Conservation (phyloP, 35 echinoderm and acorn worm genomes). For the Acanthaster planci region DNA sequence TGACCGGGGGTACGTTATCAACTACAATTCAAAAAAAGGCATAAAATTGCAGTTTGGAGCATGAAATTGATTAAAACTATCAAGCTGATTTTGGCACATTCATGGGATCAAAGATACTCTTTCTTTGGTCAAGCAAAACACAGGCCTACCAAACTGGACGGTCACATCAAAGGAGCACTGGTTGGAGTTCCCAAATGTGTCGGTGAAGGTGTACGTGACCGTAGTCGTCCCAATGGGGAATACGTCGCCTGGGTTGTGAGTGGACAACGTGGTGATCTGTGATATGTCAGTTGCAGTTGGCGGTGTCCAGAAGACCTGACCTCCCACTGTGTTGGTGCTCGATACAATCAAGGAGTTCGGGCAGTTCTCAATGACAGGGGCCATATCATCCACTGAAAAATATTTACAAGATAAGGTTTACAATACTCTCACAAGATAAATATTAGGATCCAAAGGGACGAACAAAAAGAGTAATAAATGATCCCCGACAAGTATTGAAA, state of each 20-base stretch:
- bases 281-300: slow-evolving; percentile 61
- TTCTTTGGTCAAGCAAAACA: neutral
- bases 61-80: neutral
- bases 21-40: neutral
- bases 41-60: neutral
- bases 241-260: slow-evolving; percentile 22
- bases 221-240: slow-evolving; percentile 23
- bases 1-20: slow-evolving; percentile 25
- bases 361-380: slow-evolving; percentile 47
- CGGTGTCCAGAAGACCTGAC: slow-evolving; percentile 40
- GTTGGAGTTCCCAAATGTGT: slow-evolving; percentile 7
- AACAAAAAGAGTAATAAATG: no score
- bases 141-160: neutral
- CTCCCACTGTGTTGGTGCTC: neutral
- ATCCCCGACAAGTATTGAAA: no score
- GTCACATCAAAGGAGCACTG: slow-evolving; percentile 27
- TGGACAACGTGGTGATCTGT: neutral
- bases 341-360: slow-evolving; percentile 13
- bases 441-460: neutral
- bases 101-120: neutral
- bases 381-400: slow-evolving; percentile 35
- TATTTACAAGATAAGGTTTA: no score
- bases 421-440: neutral
- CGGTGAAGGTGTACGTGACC: slow-evolving; percentile 38
- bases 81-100: neutral